A percentile compares a stretch with the other conserved stretches of the same genome.
Evolutionary conservation across 2,113 vertebrate genomes (phyloP).

Genomic region (Rhineura floridana): DNA sequence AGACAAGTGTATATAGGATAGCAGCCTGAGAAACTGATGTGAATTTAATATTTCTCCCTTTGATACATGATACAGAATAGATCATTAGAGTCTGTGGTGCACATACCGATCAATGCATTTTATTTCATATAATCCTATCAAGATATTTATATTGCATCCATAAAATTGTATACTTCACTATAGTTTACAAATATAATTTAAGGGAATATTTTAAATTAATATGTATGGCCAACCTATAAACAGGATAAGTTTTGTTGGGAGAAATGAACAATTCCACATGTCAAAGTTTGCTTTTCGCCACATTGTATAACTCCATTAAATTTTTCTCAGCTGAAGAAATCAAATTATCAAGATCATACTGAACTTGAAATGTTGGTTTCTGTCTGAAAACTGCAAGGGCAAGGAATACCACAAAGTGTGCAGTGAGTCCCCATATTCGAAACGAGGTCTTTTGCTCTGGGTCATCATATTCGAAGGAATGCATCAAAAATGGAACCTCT

Average conservation of each 20-base stretch:
- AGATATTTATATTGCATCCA: neutral
- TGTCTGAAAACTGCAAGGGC: slow-evolving; percentile 77
- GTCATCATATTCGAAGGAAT: slow-evolving; percentile 82
- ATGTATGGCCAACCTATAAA: neutral
- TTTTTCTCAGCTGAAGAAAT: slow-evolving; percentile 61
- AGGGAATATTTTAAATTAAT: neutral
- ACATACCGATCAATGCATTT: neutral
- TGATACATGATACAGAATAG: neutral
- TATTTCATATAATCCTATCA: neutral
- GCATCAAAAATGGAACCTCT: slow-evolving; percentile 19
- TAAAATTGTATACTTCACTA: neutral
- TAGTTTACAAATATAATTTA: neutral
- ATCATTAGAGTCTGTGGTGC: neutral
- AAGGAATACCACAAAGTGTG: slow-evolving; percentile 78
- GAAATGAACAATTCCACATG: neutral
- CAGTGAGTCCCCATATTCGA: slow-evolving; percentile 88
- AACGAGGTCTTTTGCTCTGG: slow-evolving; percentile 68
- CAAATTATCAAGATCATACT: slow-evolving; percentile 77
- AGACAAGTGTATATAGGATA: no score
- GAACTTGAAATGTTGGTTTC: slow-evolving; percentile 80
- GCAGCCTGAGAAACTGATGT: neutral
- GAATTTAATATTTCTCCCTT: neutral
- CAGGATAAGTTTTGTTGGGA: neutral
- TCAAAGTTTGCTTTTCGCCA: slow-evolving; percentile 82
- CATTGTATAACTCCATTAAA: slow-evolving; percentile 42